A percentile compares a stretch with the other conserved stretches of the same genome.
Conservation (phyloP, 2,888 invertebrate species). For the Asteroscopus sphinx region DNA sequence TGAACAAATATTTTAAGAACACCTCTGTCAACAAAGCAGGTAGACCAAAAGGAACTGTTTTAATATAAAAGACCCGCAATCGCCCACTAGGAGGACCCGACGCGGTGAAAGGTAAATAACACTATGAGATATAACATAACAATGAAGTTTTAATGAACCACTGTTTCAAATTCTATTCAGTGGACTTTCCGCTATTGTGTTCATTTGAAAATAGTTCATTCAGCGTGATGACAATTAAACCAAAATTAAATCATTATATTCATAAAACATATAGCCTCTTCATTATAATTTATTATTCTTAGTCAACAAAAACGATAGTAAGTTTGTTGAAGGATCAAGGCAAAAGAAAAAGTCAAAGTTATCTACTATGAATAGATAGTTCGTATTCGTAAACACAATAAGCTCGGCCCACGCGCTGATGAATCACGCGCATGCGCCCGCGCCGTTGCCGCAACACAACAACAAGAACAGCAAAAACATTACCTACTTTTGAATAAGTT, state of each 20-base stretch:
- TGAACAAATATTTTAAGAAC: constrained; percentile 66
- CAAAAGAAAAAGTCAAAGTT: constrained; percentile 80
- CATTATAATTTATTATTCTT: constrained; percentile 50
- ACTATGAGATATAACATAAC: constrained; percentile 70
- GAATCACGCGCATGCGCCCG: constrained; percentile 82
- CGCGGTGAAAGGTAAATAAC: constrained; percentile 77
- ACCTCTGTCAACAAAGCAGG: constrained; percentile 75
- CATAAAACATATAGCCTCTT: constrained; percentile 43
- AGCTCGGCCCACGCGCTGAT: constrained; percentile 86
- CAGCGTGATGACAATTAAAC: constrained; percentile 51
- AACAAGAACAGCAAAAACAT: constrained; percentile 86
- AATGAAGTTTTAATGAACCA: constrained; percentile 82
- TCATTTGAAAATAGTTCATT: constrained; percentile 63
- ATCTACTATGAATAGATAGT: constrained; percentile 78
- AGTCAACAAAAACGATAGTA: constrained; percentile 59
- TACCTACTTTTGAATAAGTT: constrained; percentile 89
- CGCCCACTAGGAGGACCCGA: constrained; percentile 56
- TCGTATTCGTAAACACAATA: constrained; percentile 81
- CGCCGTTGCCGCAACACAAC: constrained; percentile 74
- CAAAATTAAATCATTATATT: constrained; percentile 61
- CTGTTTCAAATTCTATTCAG: constrained; percentile 71
- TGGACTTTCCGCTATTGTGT: constrained; percentile 69
- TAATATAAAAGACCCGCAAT: constrained; percentile 62
- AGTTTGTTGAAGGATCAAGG: constrained; percentile 67
- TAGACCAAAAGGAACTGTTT: constrained; percentile 68